A percentile compares a stretch with the other conserved stretches of the same genome.
Evolutionary conservation across 2,888 invertebrate species (phyloP).

Genomic region (Nemoura dubitans): DNA sequence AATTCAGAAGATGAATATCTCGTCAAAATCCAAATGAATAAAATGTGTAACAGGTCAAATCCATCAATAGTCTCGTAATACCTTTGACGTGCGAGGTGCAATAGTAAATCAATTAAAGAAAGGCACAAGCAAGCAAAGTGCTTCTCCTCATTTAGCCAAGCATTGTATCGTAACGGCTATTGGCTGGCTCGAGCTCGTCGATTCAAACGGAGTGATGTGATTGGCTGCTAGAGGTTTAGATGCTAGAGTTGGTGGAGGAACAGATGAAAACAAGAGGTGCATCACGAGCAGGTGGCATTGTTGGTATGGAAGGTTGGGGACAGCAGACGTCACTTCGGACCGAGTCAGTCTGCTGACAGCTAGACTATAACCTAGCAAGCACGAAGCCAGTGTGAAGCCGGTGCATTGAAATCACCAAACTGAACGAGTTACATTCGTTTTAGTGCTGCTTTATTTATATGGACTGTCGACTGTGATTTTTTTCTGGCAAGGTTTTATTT

Average conservation of each 20-base stretch:
- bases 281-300: constrained; percentile 52
- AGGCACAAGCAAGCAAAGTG: not conserved
- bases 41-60: constrained; percentile 13
- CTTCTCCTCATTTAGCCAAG: constrained; percentile 18
- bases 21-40: not conserved
- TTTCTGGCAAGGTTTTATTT: not conserved
- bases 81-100: constrained; percentile 2
- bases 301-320: constrained; percentile 34
- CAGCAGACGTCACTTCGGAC: not conserved
- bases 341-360: not conserved
- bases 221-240: constrained; percentile 25
- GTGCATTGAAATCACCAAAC: not conserved
- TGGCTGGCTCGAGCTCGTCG: constrained; percentile 34
- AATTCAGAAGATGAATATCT: not conserved
- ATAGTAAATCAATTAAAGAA: constrained; percentile 10
- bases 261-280: constrained; percentile 45
- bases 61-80: constrained; percentile 28
- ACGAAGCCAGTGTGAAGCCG: not conserved
- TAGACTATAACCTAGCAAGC: not conserved
- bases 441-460: not conserved
- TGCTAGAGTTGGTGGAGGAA: constrained; percentile 28
- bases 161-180: constrained; percentile 18
- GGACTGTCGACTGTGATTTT: not conserved
- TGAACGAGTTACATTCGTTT: not conserved
- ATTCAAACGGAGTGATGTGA: constrained; percentile 34